These are phyloP conservation scores for Gonatopus flavifemur DNA, from an alignment of 1,140 invertebrate genomes.

Conservation along the genomic window DNA sequence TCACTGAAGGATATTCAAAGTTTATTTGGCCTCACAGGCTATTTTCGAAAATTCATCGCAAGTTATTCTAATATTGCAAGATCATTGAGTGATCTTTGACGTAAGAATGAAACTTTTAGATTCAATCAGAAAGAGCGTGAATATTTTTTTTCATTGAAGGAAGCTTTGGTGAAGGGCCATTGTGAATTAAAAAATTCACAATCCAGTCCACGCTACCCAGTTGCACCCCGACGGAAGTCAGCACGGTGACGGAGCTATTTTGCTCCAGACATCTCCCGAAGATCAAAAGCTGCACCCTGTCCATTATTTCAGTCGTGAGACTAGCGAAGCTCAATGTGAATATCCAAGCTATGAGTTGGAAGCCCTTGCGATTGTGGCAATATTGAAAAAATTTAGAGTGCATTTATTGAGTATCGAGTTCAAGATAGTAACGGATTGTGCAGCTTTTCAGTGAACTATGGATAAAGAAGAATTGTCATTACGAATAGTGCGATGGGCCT, in stretches of 20 bases:
- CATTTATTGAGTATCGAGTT: not conserved
- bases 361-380: not conserved
- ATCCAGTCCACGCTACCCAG: not conserved
- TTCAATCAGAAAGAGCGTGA: not conserved
- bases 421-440: not conserved
- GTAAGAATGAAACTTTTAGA: not conserved
- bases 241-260: not conserved
- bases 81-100: not conserved
- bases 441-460: not conserved
- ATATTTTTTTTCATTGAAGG: not conserved
- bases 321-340: not conserved
- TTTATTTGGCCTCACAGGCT: too few species aligned
- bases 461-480: not conserved
- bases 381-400: too few species aligned
- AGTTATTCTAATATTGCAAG: not conserved
- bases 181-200: not conserved
- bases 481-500: not conserved
- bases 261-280: not conserved
- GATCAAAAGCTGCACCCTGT: not conserved
- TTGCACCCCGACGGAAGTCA: not conserved
- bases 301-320: not conserved
- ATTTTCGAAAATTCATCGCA: not conserved
- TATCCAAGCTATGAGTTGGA: not conserved
- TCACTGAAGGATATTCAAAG: too few species aligned
- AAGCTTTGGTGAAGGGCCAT: not conserved